phyloP scores from a whole-genome alignment of 35 echinoderm and acorn worm species.

The Lytechinus variegatus region DNA sequence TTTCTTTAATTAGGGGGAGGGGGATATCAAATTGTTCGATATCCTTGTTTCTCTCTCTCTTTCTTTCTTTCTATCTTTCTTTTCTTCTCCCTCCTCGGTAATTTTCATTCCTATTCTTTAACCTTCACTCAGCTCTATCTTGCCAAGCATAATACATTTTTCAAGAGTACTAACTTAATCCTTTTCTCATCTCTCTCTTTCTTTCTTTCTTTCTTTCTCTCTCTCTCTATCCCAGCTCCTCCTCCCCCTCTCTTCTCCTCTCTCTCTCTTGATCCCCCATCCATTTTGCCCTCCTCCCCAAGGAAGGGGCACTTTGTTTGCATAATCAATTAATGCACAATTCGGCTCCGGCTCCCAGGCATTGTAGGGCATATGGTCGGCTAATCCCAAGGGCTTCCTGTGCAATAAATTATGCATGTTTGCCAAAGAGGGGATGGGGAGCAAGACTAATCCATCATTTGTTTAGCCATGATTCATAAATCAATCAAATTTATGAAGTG shows the following conservation, averaged over 20 bases:
- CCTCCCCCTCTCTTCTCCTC: neutral
- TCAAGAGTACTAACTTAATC: neutral
- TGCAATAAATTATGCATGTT: conserved; percentile 47
- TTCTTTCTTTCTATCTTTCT: neutral
- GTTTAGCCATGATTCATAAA: conserved; percentile 31
- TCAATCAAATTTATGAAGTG: conserved; percentile 23
- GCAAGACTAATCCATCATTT: conserved; percentile 26
- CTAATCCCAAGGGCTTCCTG: conserved; percentile 17
- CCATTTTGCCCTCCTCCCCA: conserved; percentile 27
- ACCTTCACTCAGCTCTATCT: neutral
- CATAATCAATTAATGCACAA: conserved; percentile 47
- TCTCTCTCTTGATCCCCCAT: conserved; percentile 1
- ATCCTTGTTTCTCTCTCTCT: neutral
- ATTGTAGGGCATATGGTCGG: conserved; percentile 33
- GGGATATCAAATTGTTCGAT: no score
- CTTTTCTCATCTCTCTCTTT: neutral
- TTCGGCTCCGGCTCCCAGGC: conserved; percentile 17
- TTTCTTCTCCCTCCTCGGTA: neutral
- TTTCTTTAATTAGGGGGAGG: no score
- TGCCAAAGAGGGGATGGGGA: conserved; percentile 14
- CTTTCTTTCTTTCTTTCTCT: neutral
- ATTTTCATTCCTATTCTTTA: neutral
- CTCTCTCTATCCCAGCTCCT: neutral
- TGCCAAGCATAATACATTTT: no score
- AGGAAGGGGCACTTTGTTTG: conserved; percentile 15